phyloP scores from a whole-genome alignment of 2,113 vertebrate species.

The Lophius piscatorius region DNA sequence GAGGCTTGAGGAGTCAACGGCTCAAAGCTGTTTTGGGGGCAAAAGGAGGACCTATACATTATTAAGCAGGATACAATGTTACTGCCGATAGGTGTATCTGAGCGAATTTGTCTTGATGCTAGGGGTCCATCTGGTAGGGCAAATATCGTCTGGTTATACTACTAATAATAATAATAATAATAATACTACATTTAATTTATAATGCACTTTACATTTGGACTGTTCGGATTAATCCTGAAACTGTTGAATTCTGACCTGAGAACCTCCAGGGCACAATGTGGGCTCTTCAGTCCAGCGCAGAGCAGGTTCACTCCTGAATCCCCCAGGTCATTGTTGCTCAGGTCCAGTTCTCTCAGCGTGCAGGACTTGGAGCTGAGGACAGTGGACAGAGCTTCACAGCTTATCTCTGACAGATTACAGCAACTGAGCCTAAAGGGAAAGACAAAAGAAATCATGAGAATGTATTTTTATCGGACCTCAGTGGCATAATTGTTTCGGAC shows the following conservation, averaged over 20 bases:
- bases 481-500: background rate
- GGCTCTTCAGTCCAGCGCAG: slow-evolving; percentile 25
- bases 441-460: fast-evolving
- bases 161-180: no score
- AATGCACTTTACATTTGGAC: no score
- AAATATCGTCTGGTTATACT: no score
- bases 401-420: slow-evolving; percentile 8
- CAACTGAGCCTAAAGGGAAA: slow-evolving; percentile 29
- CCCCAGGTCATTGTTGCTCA: slow-evolving; percentile 37
- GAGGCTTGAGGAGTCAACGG: no score
- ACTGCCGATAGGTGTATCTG: no score
- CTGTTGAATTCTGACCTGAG: slow-evolving; percentile 42
- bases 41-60: no score
- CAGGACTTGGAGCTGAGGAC: background rate
- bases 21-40: no score
- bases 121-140: no score
- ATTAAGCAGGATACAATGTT: no score
- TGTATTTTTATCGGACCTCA: fast-evolving
- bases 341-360: slow-evolving; percentile 16
- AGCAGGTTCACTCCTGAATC: slow-evolving; percentile 27
- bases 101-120: no score
- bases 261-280: slow-evolving; percentile 30
- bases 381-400: slow-evolving; percentile 18
- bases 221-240: no score
- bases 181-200: no score